These are phyloP conservation scores for Zaprionus bogoriensis DNA, from an alignment of 2,888 invertebrate genomes.

Conservation along the genomic window DNA sequence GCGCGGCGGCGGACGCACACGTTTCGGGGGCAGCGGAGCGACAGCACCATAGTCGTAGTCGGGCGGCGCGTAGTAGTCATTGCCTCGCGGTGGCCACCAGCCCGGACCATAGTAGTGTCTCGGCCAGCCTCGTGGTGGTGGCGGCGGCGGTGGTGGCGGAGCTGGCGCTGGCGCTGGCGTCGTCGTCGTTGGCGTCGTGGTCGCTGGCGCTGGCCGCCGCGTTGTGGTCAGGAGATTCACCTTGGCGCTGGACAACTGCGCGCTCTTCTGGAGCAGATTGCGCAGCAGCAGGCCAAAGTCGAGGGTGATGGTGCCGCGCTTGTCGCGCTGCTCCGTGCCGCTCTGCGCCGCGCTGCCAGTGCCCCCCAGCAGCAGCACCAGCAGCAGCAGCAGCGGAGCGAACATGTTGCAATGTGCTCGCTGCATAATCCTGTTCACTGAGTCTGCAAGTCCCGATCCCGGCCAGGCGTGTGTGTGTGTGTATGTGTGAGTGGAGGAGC, in stretches of 20 bases:
- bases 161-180: conserved; percentile 14
- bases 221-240: conserved; percentile 45
- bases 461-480: neutral
- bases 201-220: conserved; percentile 24
- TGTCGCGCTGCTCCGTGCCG: conserved; percentile 53
- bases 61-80: conserved; percentile 42
- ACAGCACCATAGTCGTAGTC: conserved; percentile 58
- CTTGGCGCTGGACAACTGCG: conserved; percentile 65
- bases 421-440: conserved; percentile 15
- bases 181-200: conserved; percentile 13
- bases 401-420: conserved; percentile 8
- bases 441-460: neutral
- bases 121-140: conserved; percentile 30
- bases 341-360: neutral
- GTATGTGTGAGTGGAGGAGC: too few species aligned
- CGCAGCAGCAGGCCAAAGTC: conserved; percentile 72
- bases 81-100: conserved; percentile 63
- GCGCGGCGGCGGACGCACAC: conserved; percentile 32
- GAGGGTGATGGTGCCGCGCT: conserved; percentile 68
- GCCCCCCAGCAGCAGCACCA: neutral
- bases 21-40: conserved; percentile 21
- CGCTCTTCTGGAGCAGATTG: conserved; percentile 75
- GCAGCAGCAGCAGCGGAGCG: conserved; percentile 16
- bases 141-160: conserved; percentile 28
- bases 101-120: conserved; percentile 38